These are phyloP conservation scores for Orthonevra nobilis DNA, from an alignment of 2,888 invertebrate genomes.

Conservation along the genomic window DNA sequence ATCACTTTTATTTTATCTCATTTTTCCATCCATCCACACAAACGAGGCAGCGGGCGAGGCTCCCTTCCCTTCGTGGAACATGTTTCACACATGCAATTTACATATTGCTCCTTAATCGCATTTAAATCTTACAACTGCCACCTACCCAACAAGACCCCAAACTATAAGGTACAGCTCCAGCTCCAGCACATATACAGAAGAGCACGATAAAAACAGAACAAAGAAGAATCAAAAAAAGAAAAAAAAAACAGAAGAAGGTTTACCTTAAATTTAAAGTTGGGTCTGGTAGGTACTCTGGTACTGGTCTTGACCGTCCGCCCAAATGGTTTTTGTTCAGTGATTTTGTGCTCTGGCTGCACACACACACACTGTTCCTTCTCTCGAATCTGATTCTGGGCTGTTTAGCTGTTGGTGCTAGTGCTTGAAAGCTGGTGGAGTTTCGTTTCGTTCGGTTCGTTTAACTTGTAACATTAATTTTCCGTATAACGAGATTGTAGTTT, in stretches of 20 bases:
- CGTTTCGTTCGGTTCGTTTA: constrained; percentile 65
- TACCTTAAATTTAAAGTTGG: constrained; percentile 33
- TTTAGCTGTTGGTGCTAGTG: constrained; percentile 7
- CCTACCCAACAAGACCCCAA: constrained; percentile 20
- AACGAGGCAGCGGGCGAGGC: background rate
- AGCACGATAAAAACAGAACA: constrained; percentile 5
- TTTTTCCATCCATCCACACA: background rate
- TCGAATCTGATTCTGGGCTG: background rate
- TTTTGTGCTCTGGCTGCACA: no score
- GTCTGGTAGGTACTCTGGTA: no score
- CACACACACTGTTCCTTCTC: constrained; percentile 1
- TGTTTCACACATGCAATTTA: constrained; percentile 56
- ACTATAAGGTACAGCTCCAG: background rate
- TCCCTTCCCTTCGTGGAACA: constrained; percentile 51
- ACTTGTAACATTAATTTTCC: constrained; percentile 69
- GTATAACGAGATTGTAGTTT: constrained; percentile 69
- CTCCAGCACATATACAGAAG: background rate
- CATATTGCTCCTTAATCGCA: constrained; percentile 58
- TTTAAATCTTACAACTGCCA: constrained; percentile 54
- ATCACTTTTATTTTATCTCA: constrained; percentile 57
- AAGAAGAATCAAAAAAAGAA: background rate
- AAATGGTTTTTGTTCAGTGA: constrained; percentile 36
- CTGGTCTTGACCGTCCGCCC: constrained; percentile 55
- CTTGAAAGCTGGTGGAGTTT: constrained; percentile 5
- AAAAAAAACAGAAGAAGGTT: constrained; percentile 8